Evolutionary conservation across 1,140 invertebrate species (phyloP).

Genomic region (Babylonia areolata): DNA sequence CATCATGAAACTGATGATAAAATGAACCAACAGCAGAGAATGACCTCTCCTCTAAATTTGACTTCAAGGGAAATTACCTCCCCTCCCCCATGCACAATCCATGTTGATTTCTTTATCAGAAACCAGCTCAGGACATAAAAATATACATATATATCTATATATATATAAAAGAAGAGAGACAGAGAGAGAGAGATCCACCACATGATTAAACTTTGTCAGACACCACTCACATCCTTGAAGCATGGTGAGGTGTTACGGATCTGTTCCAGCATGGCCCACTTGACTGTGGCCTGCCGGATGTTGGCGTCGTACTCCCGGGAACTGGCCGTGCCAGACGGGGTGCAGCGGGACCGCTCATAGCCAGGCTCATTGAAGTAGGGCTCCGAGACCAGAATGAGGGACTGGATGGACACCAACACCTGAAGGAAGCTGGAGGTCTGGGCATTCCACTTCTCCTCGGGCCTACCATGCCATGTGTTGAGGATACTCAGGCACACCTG

Average conservation of each 20-base stretch:
- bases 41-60: no score
- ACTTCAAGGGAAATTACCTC: no score
- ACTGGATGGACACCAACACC: constrained; percentile 97
- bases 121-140: no score
- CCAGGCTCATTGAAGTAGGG: constrained; percentile 99
- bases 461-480: constrained; percentile 98
- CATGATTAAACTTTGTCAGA: no score
- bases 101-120: no score
- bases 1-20: no score
- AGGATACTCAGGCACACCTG: constrained; percentile 94
- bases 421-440: constrained; percentile 97
- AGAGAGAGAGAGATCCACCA: no score
- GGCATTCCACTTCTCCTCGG: constrained; percentile 99
- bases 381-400: constrained; percentile 94
- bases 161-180: no score
- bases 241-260: constrained; percentile 92
- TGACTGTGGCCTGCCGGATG: constrained; percentile 94
- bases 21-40: no score
- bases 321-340: constrained; percentile 90
- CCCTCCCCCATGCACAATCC: no score
- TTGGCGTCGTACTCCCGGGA: constrained; percentile 95
- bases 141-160: no score
- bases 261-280: constrained; percentile 97
- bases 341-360: constrained; percentile 93
- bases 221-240: constrained; percentile 88